Percentiles rank a stretch among this genome's conserved stretches.
Evolutionary conservation across 2,797 vertebrate genomes (phyloP).

Genomic region (Psittacula derbiana): DNA sequence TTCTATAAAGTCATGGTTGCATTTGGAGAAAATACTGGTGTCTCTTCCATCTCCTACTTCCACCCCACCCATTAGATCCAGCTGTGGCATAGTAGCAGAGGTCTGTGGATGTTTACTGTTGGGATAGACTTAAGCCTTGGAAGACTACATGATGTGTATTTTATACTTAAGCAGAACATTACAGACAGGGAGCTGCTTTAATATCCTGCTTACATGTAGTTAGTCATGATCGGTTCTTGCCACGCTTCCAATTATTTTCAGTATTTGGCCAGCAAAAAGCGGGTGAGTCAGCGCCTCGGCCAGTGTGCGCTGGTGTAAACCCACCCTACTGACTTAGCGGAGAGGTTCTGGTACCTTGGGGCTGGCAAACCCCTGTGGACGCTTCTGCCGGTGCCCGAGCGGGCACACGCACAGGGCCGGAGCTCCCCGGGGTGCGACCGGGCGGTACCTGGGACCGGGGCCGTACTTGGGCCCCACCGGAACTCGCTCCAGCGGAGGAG

Average conservation of each 20-base stretch:
- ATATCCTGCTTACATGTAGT: not conserved
- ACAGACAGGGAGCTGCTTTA: not conserved
- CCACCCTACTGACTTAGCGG: not conserved
- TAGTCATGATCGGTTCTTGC: not conserved
- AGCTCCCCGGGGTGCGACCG: no score
- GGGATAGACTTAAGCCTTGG: not conserved
- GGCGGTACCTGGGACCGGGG: not conserved
- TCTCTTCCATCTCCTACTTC: not conserved
- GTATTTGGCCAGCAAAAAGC: not conserved
- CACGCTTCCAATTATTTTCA: not conserved
- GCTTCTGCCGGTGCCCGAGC: not conserved
- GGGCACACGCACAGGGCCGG: not conserved
- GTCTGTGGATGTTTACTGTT: not conserved
- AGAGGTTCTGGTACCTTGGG: not conserved
- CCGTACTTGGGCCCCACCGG: no score
- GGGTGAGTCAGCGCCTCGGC: not conserved
- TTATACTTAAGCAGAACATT: not conserved
- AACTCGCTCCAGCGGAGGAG: no score
- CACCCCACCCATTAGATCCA: not conserved
- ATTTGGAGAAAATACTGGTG: not conserved
- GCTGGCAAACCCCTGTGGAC: not conserved
- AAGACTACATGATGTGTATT: rapidly evolving
- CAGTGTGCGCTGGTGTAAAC: rapidly evolving
- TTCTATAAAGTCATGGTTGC: not conserved
- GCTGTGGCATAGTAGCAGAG: not conserved